These are phyloP conservation scores for Gorsachius magnificus DNA, from an alignment of 2,797 vertebrate genomes.

Conservation along the genomic window DNA sequence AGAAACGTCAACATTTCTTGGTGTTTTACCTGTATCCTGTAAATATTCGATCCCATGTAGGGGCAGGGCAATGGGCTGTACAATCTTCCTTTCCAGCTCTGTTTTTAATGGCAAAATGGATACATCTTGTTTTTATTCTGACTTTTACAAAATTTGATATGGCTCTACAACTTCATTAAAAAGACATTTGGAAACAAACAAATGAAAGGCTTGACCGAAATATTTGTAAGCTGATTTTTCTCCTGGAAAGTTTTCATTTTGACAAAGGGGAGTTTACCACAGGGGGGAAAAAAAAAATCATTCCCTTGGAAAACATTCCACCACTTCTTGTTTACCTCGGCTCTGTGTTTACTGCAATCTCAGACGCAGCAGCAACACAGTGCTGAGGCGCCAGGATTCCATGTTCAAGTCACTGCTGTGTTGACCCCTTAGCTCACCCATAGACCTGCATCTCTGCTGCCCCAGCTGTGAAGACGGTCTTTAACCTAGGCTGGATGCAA, in stretches of 20 bases:
- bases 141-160: neutral
- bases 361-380: neutral
- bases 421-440: neutral
- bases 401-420: neutral
- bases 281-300: neutral
- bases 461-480: neutral
- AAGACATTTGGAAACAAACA: constrained; percentile 44
- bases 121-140: constrained; percentile 22
- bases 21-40: neutral
- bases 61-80: neutral
- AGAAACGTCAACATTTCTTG: neutral
- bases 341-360: neutral
- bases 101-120: neutral
- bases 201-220: neutral
- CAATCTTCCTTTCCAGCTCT: neutral
- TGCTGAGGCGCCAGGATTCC: neutral
- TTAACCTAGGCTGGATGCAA: neutral
- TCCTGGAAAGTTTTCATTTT: neutral
- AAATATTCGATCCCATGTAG: neutral
- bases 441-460: neutral
- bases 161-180: neutral
- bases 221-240: neutral
- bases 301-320: neutral
- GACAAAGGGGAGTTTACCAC: neutral
- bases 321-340: neutral